A percentile compares a stretch with the other conserved stretches of the same genome.
Conservation (phyloP, 2,113 vertebrate species). For the Lophotis ruficrista region DNA sequence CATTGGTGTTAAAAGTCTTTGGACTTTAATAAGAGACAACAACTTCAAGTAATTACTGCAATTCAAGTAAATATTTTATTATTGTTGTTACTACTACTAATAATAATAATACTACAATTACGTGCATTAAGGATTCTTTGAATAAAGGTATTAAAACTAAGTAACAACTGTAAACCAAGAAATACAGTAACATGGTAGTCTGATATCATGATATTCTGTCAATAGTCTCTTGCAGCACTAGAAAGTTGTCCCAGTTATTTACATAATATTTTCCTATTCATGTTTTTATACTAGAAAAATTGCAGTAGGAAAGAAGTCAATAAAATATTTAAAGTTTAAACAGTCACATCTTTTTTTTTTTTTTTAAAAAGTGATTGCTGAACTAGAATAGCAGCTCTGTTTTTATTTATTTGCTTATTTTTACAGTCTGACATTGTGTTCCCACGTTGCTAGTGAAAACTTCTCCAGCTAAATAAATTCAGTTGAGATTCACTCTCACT, state of each 20-base stretch:
- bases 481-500: constrained; percentile 8
- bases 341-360: not conserved
- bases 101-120: not conserved
- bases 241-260: not conserved
- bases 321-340: constrained; percentile 33
- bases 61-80: not conserved
- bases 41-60: constrained; percentile 1
- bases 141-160: constrained; percentile 9
- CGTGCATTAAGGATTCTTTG: not conserved
- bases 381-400: constrained; percentile 3
- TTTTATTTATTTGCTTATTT: constrained; percentile 48
- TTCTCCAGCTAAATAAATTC: constrained; percentile 19
- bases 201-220: not conserved
- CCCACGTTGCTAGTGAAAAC: constrained; percentile 21
- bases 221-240: not conserved
- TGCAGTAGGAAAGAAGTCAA: not conserved
- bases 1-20: not conserved
- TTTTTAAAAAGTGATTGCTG: not conserved
- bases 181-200: not conserved
- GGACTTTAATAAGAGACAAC: not conserved
- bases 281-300: not conserved
- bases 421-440: not conserved
- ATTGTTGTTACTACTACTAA: not conserved
- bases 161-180: not conserved
- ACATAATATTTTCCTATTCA: not conserved